Conservation (phyloP, 2,113 vertebrate species). For the Microcebus jonahi region DNA sequence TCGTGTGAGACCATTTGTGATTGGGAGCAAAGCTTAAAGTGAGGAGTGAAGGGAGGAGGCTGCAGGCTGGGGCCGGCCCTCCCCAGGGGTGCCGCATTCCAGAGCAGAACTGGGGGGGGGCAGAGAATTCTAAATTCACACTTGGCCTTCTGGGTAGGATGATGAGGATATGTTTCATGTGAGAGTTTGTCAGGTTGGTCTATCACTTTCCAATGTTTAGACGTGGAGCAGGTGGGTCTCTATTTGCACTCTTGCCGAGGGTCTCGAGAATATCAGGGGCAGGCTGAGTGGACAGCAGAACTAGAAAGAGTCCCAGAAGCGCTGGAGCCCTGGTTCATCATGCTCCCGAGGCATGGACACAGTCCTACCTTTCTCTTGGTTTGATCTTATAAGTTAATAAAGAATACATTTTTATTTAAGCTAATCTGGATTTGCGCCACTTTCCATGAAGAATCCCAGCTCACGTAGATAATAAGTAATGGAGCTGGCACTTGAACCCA, state of each 20-base stretch:
- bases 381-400: not conserved
- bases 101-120: not conserved
- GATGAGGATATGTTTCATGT: not conserved
- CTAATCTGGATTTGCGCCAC: not conserved
- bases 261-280: not conserved
- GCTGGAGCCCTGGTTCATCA: not conserved
- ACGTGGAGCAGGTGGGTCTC: not conserved
- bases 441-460: not conserved
- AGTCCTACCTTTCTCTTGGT: not conserved
- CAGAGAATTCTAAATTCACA: not conserved
- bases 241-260: not conserved
- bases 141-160: not conserved
- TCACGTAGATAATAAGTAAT: not conserved
- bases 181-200: not conserved
- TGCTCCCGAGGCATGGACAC: not conserved
- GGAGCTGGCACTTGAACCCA: not conserved
- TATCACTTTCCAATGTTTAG: not conserved
- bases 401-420: not conserved
- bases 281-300: not conserved
- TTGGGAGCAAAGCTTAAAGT: not conserved
- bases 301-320: not conserved
- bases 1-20: not conserved
- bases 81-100: fast-evolving
- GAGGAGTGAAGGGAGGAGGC: too few relatives aligned
- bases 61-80: not conserved